Evolutionary conservation across 2,888 invertebrate genomes (phyloP), one percentile per base, ranked within the genome.

Genomic region (Lepidocyrtinus sp.): DNA sequence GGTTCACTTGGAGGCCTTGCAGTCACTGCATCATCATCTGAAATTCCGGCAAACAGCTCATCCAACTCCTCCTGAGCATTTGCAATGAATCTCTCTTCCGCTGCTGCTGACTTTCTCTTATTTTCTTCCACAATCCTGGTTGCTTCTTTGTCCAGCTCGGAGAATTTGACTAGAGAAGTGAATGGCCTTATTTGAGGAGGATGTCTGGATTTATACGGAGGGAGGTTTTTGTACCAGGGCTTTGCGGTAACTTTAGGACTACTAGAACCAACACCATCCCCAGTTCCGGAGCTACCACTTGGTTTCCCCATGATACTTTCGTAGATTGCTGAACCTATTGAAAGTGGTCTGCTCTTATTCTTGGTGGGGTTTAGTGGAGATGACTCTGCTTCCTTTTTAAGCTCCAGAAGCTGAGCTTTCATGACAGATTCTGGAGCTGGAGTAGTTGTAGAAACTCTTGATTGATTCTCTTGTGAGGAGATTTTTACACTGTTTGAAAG

Each of bases 141-240:
- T 0, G 94, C 94, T 88, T 95, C 94, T 85, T 93, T 91, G 88
- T 95, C 95, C 82, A 95, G 89, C 88, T 94, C 94, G 87, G 94
- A 94, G 85, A 86, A 84, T 59, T 85, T 86, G 2, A 84, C 76
- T 7, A 86, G 79, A 9, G 80, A 36, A 15, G 79, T 84, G 3
- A 86, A 79, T 1, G 85, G 80, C 71, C 76, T 75, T 0, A 65
- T 46, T 2, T 26, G 36, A 77, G 71, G 83, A 78, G 75, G 21
- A n/a, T 63, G 70, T 22, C 76, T 65, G 46, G 78, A 50, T 76
- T 82, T 84, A 64, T 84, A 46, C 17, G 76, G 64, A 2, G 21
- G 50, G 36, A 15, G 63, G 24, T 50, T 69, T 87, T 93, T 93
- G 87, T 93, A 93, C 93, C 93, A 93, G 15, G 93, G 92, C 87